A percentile compares a stretch with the other conserved stretches of the same genome.
These are phyloP conservation scores for Sclerurus mexicanus DNA, from an alignment of 2,113 vertebrate species.

Conservation along the genomic window DNA sequence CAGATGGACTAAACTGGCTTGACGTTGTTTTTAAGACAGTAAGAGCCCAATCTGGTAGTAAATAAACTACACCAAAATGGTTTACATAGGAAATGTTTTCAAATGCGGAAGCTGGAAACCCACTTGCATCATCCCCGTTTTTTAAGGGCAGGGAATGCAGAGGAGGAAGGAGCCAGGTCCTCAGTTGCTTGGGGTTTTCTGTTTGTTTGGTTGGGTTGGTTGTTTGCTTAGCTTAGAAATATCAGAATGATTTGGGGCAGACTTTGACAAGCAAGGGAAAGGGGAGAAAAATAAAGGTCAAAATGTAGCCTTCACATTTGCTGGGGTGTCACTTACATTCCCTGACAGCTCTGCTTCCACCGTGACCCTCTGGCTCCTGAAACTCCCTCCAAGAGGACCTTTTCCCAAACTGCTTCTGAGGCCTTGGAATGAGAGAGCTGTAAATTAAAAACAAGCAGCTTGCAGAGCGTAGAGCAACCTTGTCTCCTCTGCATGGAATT, in stretches of 20 bases:
- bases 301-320: neutral
- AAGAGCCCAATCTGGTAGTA: neutral
- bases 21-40: neutral
- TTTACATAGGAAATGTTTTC: neutral
- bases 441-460: neutral
- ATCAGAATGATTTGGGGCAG: neutral
- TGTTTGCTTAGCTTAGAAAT: neutral
- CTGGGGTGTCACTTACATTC: neutral
- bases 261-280: neutral
- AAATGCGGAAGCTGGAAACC: neutral
- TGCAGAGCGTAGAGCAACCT: neutral
- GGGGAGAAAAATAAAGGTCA: slow-evolving; percentile 11
- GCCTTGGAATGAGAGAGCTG: neutral
- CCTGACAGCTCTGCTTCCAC: neutral
- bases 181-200: neutral
- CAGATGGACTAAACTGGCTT: neutral
- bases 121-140: neutral
- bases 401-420: neutral
- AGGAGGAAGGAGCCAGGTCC: neutral
- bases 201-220: neutral
- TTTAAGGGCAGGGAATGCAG: neutral
- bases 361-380: neutral
- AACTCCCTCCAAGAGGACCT: neutral
- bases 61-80: neutral
- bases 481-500: neutral